A percentile compares a stretch with the other conserved stretches of the same genome.
These are phyloP conservation scores for Corvus moneduloides DNA, from an alignment of 2,113 vertebrate species.

Conservation along the genomic window DNA sequence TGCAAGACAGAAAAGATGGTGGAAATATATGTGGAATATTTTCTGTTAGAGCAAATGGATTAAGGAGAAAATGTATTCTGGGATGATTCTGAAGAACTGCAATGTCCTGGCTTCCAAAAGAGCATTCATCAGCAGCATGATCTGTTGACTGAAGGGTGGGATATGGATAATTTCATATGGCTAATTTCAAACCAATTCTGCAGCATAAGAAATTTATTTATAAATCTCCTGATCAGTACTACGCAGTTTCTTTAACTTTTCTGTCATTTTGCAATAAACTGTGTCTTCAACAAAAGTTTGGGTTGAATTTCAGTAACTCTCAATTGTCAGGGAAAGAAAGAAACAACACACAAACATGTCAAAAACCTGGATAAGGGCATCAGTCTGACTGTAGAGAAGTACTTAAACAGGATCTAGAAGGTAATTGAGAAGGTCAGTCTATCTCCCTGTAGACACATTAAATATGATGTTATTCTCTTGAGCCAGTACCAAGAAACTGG, in stretches of 20 bases:
- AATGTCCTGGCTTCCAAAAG: not conserved
- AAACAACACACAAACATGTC: not conserved
- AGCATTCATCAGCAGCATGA: not conserved
- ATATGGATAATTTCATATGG: not conserved
- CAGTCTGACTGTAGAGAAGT: not conserved
- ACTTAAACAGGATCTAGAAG: not conserved
- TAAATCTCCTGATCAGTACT: not conserved
- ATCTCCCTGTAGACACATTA: not conserved
- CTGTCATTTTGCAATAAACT: not conserved
- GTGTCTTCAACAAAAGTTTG: not conserved
- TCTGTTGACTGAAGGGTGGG: not conserved
- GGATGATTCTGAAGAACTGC: not conserved
- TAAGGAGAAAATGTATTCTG: not conserved
- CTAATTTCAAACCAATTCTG: not conserved
- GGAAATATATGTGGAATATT: not conserved
- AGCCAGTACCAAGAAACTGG: not conserved
- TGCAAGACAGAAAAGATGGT: not conserved
- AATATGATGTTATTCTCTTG: not conserved
- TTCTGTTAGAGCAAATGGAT: not conserved
- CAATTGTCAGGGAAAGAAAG: not conserved
- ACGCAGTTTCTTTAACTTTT: not conserved
- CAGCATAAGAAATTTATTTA: not conserved
- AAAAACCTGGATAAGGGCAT: not conserved
- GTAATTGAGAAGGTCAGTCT: not conserved
- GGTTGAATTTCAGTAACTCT: not conserved